Evolutionary conservation across 2,113 vertebrate genomes (phyloP), one percentile per base, ranked within the genome.

Genomic region (Melanerpes formicivorus): DNA sequence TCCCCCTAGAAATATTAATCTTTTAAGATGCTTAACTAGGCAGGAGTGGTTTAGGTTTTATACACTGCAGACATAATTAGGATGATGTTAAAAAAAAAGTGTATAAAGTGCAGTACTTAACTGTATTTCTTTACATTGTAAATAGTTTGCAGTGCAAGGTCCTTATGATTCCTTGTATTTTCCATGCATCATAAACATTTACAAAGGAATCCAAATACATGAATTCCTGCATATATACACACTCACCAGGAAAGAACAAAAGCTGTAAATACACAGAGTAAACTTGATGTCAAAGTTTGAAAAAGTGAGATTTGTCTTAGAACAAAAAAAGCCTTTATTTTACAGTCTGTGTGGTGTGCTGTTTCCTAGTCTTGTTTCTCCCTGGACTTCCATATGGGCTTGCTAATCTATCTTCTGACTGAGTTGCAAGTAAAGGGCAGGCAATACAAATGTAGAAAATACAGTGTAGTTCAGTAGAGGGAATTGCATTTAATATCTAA

Each of bases 401-500:
- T 75, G 50, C 30, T 83, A 44, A 93, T 93, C 62, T 72, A 62
- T 80, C 40, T 80, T 95, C 42, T 70, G 72, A 7, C n/a, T 62
- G 50, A 58, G 23, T 72, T 91, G 72, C 70, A 79, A 40, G 65
- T 90, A 93, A 93, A 87, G 74, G 66, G 26, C 70, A 94, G 34
- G 25, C 0, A 0, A 50, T 88, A 80, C 29, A 80, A 70, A 76
- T 56, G 37, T 56, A 69, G 62, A 48, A 91, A 90, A 66, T 1
- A 4, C 25, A 58, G 32, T 66, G 82, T 56, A 74, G 60, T 89
- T 44, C 69, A 84, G 9, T 4, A 50, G 75, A 87, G 87, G 8
- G 48, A 82, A 80, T 74, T 90, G 44, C 18, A 77, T 89, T 87
- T 64, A 50, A 17, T 60, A 19, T 85, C 11, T 56, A 83, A 44